Conservation (phyloP, 1,140 invertebrate species). For the Bacillus rossius region DNA sequence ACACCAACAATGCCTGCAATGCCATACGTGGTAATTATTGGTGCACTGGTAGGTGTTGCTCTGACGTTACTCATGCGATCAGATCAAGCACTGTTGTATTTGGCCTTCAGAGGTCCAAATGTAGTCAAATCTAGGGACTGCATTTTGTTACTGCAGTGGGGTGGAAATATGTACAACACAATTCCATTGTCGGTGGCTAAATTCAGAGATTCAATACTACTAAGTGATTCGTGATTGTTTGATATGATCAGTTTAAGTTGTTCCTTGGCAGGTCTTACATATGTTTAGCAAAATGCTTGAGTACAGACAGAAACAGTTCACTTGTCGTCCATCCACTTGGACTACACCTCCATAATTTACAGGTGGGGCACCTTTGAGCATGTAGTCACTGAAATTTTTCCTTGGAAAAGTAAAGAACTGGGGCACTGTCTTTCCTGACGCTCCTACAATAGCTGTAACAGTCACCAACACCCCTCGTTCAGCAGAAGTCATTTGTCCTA, state of each 20-base stretch:
- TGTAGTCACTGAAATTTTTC: slow-evolving; percentile 22
- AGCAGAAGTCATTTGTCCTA: slow-evolving; percentile 35
- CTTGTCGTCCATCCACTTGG: slow-evolving; percentile 40
- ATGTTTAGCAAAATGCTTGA: slow-evolving; percentile 30
- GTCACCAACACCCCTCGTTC: slow-evolving; percentile 42
- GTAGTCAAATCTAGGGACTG: slow-evolving; percentile 40
- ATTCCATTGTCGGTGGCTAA: slow-evolving; percentile 32
- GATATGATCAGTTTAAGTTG: slow-evolving; percentile 8
- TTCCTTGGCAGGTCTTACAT: background rate
- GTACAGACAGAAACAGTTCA: slow-evolving; percentile 27
- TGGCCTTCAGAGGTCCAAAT: slow-evolving; percentile 34
- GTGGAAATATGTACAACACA: slow-evolving; percentile 31
- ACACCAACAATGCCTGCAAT: too few species aligned
- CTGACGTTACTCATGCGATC: too few species aligned
- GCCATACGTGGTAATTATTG: too few species aligned
- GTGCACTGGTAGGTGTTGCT: too few species aligned
- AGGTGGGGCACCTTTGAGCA: slow-evolving; percentile 32
- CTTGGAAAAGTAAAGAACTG: slow-evolving; percentile 39
- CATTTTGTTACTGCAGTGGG: slow-evolving; percentile 35
- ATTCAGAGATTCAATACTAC: slow-evolving; percentile 29
- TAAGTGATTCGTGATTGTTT: slow-evolving; percentile 29
- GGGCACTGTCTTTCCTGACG: slow-evolving; percentile 20
- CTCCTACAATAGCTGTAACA: slow-evolving; percentile 26
- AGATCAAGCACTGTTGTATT: background rate
- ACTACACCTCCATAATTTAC: slow-evolving; percentile 35